Conservation (phyloP, 1,140 invertebrate genomes). For the Bombus waltoni region DNA sequence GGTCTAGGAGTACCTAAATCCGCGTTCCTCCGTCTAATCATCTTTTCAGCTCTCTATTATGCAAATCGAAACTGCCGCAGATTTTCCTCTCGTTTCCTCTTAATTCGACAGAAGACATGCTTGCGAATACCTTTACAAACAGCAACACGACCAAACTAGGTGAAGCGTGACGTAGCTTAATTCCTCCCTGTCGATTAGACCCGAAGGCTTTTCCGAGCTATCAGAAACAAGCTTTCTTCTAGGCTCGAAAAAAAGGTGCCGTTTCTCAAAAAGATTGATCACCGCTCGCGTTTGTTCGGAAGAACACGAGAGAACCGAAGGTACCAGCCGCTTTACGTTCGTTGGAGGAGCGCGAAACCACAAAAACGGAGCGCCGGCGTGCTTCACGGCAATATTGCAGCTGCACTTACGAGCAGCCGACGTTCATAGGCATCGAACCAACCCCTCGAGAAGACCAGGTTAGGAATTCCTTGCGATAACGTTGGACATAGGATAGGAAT, state of each 20-base stretch:
- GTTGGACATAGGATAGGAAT: neutral
- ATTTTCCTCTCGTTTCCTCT: neutral
- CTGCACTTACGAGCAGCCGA: slow-evolving; percentile 42
- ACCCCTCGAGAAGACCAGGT: neutral
- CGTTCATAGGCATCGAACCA: slow-evolving; percentile 10
- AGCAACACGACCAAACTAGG: neutral
- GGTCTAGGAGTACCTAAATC: too few species aligned
- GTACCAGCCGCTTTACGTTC: neutral
- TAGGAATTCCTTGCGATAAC: slow-evolving; percentile 44
- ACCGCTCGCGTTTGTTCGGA: neutral
- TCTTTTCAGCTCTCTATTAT: too few species aligned
- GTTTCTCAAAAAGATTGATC: slow-evolving; percentile 49
- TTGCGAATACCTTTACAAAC: too few species aligned
- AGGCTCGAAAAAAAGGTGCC: neutral
- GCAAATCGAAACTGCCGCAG: neutral
- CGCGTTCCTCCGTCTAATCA: too few species aligned
- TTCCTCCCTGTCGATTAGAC: slow-evolving; percentile 5
- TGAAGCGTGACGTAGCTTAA: neutral
- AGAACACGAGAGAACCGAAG: neutral
- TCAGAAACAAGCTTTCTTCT: slow-evolving; percentile 10
- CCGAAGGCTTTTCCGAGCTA: neutral
- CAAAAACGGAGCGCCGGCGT: slow-evolving; percentile 33
- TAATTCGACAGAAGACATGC: neutral
- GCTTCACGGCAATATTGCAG: slow-evolving; percentile 41
- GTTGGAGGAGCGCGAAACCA: neutral